phyloP scores from a whole-genome alignment of 1,140 invertebrate species.

The Aplysia californica region DNA sequence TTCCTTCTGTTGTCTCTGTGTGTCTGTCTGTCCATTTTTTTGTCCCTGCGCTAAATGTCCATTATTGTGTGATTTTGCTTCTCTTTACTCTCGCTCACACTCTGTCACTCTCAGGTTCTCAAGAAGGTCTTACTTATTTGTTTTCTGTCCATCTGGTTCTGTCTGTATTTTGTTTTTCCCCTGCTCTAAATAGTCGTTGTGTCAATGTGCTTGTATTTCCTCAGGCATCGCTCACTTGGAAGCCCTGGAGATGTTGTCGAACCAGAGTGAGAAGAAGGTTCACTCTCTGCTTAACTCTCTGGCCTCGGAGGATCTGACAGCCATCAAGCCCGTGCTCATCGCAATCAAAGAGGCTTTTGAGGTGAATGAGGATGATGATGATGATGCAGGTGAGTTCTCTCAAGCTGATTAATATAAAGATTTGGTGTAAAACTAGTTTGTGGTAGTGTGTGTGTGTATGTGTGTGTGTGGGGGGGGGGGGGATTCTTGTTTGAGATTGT shows the following conservation, averaged over 20 bases:
- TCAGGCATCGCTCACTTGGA: constrained; percentile 86
- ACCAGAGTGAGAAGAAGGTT: constrained; percentile 75
- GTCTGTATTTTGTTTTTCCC: too few relatives aligned
- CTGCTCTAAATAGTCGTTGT: too few relatives aligned
- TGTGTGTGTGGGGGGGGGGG: not conserved
- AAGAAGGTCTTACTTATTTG: too few relatives aligned
- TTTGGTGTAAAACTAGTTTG: not conserved
- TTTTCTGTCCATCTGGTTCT: too few relatives aligned
- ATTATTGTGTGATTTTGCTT: too few relatives aligned
- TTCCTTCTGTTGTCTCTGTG: too few relatives aligned
- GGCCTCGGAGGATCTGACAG: constrained; percentile 38
- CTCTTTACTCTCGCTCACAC: too few relatives aligned
- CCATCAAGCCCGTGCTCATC: constrained; percentile 68
- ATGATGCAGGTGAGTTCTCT: constrained; percentile 33
- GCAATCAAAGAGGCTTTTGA: constrained; percentile 81
- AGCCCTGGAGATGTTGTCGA: constrained; percentile 89
- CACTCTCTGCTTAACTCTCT: constrained; percentile 51
- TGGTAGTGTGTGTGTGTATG: not conserved
- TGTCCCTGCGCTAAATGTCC: too few relatives aligned
- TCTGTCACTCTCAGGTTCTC: not conserved
- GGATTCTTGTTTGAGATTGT: not conserved
- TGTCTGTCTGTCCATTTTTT: too few relatives aligned
- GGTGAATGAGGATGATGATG: constrained; percentile 78
- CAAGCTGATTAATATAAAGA: not conserved
- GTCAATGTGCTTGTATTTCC: constrained; percentile 24